Base-by-base conservation (phyloP, 2,797 vertebrate species). In the Presbytis comata region DNA sequence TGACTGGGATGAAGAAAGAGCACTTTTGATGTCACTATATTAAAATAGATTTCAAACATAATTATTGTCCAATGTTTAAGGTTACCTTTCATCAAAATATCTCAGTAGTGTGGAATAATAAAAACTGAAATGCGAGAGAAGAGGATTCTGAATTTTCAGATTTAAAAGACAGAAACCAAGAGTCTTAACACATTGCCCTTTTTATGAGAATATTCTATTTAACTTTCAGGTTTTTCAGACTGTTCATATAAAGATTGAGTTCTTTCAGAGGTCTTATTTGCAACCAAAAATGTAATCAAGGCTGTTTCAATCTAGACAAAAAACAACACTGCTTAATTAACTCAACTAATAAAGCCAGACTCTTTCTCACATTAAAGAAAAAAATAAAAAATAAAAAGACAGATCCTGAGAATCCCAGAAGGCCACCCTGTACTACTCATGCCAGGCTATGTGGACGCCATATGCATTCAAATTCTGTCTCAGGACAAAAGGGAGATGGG, bases 261-360 rank as follows among this genome's bases (percentile, higher is more conserved):
- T 95, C 97, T 95, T 79, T 87, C 80, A 64, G 95, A 93, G 11
- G 5, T 90, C 81, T 61, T 84, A 89, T 50, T 79, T 88, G 96
- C 61, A 92, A 81, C n/a, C 44, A 10, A 92, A 46, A 96, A 93
- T 0, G 22, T 81, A 97, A 97, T 74, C 95, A 85, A 97, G 97
- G 88, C 53, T 85, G 72, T 72, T 96, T 94, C 80, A 87, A 86
- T 80, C 95, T 46, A 97, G 80, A 87, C 17, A 97, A 89, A 98
- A 98, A 91, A 89, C 33, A 93, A 53, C 70, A 95, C 94, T 96
- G 79, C 87, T 97, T 98, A 98, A 98, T 97, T 98, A 98, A 97
- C 93, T 98, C 96, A 98, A 96, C 93, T 97, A 97, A 97, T 98
- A 98, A 98, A 98, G 86, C 96, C 93, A 91, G 83, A 95, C 92